Evolutionary conservation across 2,113 vertebrate genomes (phyloP).

Genomic region (Neogale vison): DNA sequence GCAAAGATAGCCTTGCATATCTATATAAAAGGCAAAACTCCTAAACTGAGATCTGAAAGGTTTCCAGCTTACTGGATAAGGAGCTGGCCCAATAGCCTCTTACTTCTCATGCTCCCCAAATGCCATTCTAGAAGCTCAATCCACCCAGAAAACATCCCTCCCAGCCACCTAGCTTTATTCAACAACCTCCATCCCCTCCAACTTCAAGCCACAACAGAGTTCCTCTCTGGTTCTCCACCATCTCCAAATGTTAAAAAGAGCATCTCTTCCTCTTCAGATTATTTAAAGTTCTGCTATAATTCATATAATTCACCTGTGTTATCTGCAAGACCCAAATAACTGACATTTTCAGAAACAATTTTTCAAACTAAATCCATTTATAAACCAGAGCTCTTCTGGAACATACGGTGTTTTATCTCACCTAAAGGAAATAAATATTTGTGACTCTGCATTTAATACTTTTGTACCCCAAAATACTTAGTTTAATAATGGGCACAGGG

Average conservation of each 20-base stretch:
- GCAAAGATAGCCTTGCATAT: background rate
- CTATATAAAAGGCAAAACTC: background rate
- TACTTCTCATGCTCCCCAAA: background rate
- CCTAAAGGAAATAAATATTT: background rate
- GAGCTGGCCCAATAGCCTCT: background rate
- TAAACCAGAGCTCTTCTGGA: background rate
- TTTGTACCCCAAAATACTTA: background rate
- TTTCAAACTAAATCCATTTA: background rate
- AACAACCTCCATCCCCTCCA: background rate
- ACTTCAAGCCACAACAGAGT: background rate
- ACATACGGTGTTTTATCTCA: conserved; percentile 22
- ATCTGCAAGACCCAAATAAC: background rate
- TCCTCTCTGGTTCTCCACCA: background rate
- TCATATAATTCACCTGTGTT: background rate
- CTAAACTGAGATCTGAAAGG: background rate
- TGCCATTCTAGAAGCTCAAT: background rate
- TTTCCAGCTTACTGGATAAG: background rate
- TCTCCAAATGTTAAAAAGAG: background rate
- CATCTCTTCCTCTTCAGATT: background rate
- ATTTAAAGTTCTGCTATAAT: background rate
- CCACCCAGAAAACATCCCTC: background rate
- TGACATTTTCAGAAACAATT: background rate
- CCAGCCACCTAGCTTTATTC: background rate
- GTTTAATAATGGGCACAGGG: background rate
- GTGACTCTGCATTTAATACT: background rate